Evolutionary conservation across 2,888 invertebrate species (phyloP), one percentile per base, ranked within the genome.

Genomic region (Drosophila paranaensis): DNA sequence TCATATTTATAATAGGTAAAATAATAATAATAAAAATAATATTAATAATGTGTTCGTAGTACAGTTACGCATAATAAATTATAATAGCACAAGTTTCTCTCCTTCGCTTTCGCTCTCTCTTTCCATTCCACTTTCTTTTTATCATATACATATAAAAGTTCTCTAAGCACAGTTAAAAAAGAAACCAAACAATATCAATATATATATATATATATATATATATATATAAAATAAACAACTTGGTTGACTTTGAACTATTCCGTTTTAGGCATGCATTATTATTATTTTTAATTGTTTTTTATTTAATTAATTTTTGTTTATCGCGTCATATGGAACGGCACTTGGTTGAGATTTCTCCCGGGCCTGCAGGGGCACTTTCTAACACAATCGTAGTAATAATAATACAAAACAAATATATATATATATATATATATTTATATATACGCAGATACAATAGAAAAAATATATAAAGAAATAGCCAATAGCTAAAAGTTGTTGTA

Each of bases 71-170:
- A 73, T 65, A 71, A 73, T 79, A 81, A 82, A 80, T 83, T 53
- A 79, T 75, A 82, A 80, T 78, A 79, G 77, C 77, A 81, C 77
- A 73, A 62, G 58, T 64, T 71, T 63, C 51, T 64, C 55, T 35
- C 53, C 37, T 27, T 35, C 20, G 37, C 33, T 67, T 46, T 72
- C 16, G 50, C 64, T 71, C 50, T 43, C 46, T 43, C 30, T 30
- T 30, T 33, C 30, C 8, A 58, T 35, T 42, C 3, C 14, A 14
- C 46, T 40, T 54, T 14, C 6, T 25, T 9, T 25, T 54, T 53
- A 60, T 53, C 39, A 71, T 46, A 33, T 43, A 55, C 50, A 61
- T 46, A 48, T 74, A 69, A 6, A 74, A 70, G 69, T 64, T 61
- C 64, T 70, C 65, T 74, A 81, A 81, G 77, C 77, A 72, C 75